These are phyloP conservation scores for Dermatemys mawii DNA, from an alignment of 2,113 vertebrate species.

Conservation along the genomic window DNA sequence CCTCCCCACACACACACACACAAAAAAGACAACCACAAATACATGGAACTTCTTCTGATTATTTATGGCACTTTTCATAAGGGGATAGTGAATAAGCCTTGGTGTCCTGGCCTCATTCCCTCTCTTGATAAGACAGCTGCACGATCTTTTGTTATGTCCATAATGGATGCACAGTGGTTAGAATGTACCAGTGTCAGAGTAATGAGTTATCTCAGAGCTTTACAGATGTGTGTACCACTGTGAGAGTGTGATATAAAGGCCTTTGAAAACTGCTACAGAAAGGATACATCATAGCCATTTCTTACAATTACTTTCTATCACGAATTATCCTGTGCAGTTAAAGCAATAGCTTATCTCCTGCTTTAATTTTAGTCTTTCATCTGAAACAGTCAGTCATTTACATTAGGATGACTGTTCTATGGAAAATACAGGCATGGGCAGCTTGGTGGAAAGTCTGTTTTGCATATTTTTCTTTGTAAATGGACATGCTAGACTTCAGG, in stretches of 20 bases:
- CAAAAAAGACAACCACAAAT: background rate
- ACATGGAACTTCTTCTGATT: fast-evolving
- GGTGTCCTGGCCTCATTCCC: background rate
- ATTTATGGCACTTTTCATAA: background rate
- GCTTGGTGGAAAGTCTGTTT: background rate
- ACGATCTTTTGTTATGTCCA: background rate
- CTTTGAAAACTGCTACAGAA: background rate
- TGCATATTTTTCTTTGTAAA: background rate
- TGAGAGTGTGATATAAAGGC: slow-evolving; percentile 2
- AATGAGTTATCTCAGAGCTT: background rate
- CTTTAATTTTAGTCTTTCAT: background rate
- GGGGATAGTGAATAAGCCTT: background rate
- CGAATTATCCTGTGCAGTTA: background rate
- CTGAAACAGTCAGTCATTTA: background rate
- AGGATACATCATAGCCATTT: background rate
- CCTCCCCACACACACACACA: no score
- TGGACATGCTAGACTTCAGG: slow-evolving; percentile 34
- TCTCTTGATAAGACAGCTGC: background rate
- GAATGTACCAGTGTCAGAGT: background rate
- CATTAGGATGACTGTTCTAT: background rate
- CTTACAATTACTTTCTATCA: background rate
- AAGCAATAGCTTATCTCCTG: background rate
- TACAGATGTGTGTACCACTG: background rate
- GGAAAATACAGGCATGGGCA: fast-evolving
- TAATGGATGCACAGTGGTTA: background rate